phyloP scores from a whole-genome alignment of 2,888 invertebrate genomes.

The Incurvaria masculella region DNA sequence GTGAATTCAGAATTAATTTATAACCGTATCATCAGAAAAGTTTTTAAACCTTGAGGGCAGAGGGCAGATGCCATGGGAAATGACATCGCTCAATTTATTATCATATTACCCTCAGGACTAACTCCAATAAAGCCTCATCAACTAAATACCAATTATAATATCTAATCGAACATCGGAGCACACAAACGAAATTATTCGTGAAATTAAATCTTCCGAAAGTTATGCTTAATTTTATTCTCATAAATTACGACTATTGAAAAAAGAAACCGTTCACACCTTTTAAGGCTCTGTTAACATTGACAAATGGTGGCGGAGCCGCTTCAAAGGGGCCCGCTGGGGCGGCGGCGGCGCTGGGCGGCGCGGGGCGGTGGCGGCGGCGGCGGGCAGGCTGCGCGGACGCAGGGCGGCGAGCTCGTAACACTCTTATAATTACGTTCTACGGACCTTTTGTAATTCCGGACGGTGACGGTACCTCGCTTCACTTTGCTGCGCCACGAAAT shows the following conservation, averaged over 20 bases:
- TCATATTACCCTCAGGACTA: not conserved
- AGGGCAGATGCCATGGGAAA: too few relatives aligned
- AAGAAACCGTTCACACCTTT: not conserved
- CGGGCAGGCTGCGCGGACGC: not conserved
- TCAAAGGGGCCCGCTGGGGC: too few relatives aligned
- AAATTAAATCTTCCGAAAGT: not conserved
- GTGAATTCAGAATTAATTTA: too few relatives aligned
- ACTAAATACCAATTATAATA: not conserved
- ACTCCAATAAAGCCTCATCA: not conserved
- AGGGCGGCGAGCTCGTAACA: too few relatives aligned
- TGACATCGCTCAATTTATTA: too few relatives aligned
- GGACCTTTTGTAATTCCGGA: too few relatives aligned
- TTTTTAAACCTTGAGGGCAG: too few relatives aligned
- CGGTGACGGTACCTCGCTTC: too few relatives aligned
- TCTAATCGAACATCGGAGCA: not conserved
- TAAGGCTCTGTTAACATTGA: not conserved
- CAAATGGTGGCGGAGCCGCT: too few relatives aligned
- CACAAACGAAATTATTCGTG: not conserved
- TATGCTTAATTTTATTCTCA: not conserved
- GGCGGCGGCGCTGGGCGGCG: not conserved
- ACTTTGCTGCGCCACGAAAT: too few relatives aligned
- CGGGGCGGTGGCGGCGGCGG: not conserved
- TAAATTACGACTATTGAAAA: not conserved
- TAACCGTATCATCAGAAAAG: too few relatives aligned
- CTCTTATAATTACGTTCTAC: too few relatives aligned